Conservation (phyloP, 2,113 vertebrate species). For the Australoheros scitulus region DNA sequence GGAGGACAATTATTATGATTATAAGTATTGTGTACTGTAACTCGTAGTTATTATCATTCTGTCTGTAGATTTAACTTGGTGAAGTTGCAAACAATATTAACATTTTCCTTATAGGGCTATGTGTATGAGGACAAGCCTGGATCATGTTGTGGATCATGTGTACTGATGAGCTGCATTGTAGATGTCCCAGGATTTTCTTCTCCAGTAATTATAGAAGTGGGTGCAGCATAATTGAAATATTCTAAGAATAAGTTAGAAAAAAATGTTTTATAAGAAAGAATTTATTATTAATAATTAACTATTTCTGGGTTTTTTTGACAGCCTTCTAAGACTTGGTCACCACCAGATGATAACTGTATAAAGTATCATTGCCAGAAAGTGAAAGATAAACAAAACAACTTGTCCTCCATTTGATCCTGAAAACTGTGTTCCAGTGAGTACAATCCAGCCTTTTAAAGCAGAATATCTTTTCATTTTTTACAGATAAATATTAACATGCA, state of each 20-base stretch:
- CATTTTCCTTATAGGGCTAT: slow-evolving; percentile 72
- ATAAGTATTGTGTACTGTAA: no score
- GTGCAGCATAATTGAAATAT: background rate
- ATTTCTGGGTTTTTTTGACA: slow-evolving; percentile 58
- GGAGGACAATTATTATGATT: no score
- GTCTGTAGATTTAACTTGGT: background rate
- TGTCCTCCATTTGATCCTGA: slow-evolving; percentile 71
- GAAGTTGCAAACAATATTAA: background rate
- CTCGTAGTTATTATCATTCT: no score
- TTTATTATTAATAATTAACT: background rate
- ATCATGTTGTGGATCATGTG: slow-evolving; percentile 85
- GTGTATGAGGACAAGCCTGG: slow-evolving; percentile 48
- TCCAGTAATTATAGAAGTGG: slow-evolving; percentile 73
- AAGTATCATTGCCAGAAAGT: slow-evolving; percentile 78
- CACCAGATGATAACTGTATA: slow-evolving; percentile 74
- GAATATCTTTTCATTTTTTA: background rate
- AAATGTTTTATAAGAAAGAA: background rate
- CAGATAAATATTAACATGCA: background rate
- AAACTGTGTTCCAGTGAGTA: slow-evolving; percentile 82
- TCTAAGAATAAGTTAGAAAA: background rate
- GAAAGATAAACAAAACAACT: slow-evolving; percentile 25
- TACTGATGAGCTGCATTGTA: slow-evolving; percentile 71
- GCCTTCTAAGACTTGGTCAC: slow-evolving; percentile 77
- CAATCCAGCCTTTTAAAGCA: background rate
- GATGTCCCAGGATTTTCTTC: slow-evolving; percentile 28